phyloP scores from a whole-genome alignment of 1,140 invertebrate species.

The Gryon sp. region DNA sequence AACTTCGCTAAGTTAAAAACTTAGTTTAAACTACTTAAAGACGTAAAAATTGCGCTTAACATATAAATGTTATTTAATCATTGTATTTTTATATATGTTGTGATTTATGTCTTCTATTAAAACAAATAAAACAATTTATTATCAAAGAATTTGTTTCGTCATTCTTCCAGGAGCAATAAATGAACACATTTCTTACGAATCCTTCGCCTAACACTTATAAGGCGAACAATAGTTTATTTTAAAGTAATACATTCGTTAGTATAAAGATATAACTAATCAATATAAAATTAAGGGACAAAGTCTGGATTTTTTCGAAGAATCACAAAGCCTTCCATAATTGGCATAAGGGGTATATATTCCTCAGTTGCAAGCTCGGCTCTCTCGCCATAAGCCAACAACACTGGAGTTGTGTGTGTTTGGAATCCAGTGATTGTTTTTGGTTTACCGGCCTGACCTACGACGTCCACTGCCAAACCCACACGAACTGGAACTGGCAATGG shows the following conservation, averaged over 20 bases:
- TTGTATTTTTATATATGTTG: conserved; percentile 34
- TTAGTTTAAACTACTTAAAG: no score
- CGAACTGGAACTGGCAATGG: conserved; percentile 97
- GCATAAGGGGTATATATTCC: conserved; percentile 96
- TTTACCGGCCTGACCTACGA: conserved; percentile 99
- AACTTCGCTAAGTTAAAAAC: no score
- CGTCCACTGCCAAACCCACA: conserved; percentile 99
- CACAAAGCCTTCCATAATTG: conserved; percentile 99
- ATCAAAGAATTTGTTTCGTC: no score
- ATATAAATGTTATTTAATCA: conserved; percentile 31
- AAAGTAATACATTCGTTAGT: conserved; percentile 47
- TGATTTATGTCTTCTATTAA: conserved; percentile 30
- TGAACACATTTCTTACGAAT: no score
- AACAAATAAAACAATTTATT: conserved; percentile 24
- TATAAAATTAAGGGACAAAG: conserved; percentile 65
- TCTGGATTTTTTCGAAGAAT: conserved; percentile 97
- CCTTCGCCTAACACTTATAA: conserved; percentile 14
- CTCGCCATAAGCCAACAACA: conserved; percentile 97
- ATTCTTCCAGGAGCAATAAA: no score
- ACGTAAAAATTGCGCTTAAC: conserved; percentile 2
- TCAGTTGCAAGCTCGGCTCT: conserved; percentile 98
- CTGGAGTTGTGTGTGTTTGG: conserved; percentile 99
- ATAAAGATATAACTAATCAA: conserved; percentile 36
- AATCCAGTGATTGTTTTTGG: conserved; percentile 99
- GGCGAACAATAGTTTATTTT: conserved; percentile 55